Evolutionary conservation across 2,888 invertebrate species (phyloP), one percentile per base, ranked within the genome.

Genomic region (Pyrrhosoma nymphula): DNA sequence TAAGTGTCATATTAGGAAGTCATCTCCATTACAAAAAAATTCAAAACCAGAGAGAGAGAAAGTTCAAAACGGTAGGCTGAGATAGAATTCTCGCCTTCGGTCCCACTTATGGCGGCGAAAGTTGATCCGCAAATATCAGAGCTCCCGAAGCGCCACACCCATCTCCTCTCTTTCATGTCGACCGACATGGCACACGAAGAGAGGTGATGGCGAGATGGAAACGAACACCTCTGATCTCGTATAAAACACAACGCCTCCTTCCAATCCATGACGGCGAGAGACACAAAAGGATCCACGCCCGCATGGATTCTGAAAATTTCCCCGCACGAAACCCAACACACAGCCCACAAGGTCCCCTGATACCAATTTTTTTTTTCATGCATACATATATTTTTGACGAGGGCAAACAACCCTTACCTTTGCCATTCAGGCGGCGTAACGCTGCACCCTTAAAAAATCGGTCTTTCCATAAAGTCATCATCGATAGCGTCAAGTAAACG

Each of bases 381-480:
- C 2, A 60, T 18, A 69, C 23, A 82, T 35, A 35, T 16, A 14
- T 82, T 82, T 82, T 82, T n/a, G 82, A 82, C 35, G 14, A 30
- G 35, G 35, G 35, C 4, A 82, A 82, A 18, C 82, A 82, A 35
- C 82, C 82, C 14, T 23, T n/a, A n/a, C n/a, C 69, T 4, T 20
- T n/a, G 26, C 82, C 82, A 3, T 16, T 18, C 18, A 26, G 12
- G 82, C 2, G 35, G 2, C 82, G 35, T 16, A 35, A 35, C 82
- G 82, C 82, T 16, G 26, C 30, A 82, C n/a, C 14, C 18, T 16
- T 26, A 82, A 82, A 82, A 35, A 35, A 30, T n/a, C n/a, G n/a
- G 82, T 35, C 82, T 82, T 60, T 82, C 35, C 82, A 82, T 47
- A 82, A 82, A 82, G 30, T 35, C 82, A 82, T 82, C 82, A 35